Base-by-base conservation (phyloP, 2,888 invertebrate genomes). In the Drosophila paracracens region DNA sequence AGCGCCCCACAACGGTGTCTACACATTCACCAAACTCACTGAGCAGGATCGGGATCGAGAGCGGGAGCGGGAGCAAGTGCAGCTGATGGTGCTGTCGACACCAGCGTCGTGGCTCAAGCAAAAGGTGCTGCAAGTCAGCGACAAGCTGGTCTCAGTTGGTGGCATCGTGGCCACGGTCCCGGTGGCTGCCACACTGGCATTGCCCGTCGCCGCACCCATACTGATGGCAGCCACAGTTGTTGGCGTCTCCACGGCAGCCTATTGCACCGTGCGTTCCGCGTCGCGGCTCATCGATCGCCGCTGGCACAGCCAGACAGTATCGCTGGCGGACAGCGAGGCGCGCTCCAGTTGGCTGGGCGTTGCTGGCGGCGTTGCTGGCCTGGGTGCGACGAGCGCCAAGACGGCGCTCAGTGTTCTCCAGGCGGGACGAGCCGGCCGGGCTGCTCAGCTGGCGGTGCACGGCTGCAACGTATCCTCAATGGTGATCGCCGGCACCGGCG, bases 1-100 rank as follows among this genome's bases (percentile, higher is more conserved):
- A 38, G 91, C 94, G 5, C 94, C 94, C 5, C 71, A 75, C 18
- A 80, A 93, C 46, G 94, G 94, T 4, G 64, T 90, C 36, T 92
- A 93, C 53, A 77, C 80, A 8, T 80, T 83, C n/a, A 63, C 64
- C 46, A 46, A 8, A 7, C 16, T 16, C 46, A 25, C 27, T 21
- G 61, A 36, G 2, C 79, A 70, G 4, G 58, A 61, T 1, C 36
- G 2, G 16, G n/a, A 29, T 50, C 18, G n/a, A 3, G 51, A 31
- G 11, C n/a, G 5, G 4, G 51, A 31, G 11, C n/a, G 5, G 4
- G 43, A 57, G 31, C 43, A 82, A 54, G 86, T 92, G 6, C 52
- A 77, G 25, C 59, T 93, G 21, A 80, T 83, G 60, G 67, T 79
- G 18, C 77, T 79, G 50, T 10, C 63, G 10, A 91, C 93, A 6